Evolutionary conservation across 1,140 invertebrate species (phyloP).

Genomic region (Neuroterus valhalla): DNA sequence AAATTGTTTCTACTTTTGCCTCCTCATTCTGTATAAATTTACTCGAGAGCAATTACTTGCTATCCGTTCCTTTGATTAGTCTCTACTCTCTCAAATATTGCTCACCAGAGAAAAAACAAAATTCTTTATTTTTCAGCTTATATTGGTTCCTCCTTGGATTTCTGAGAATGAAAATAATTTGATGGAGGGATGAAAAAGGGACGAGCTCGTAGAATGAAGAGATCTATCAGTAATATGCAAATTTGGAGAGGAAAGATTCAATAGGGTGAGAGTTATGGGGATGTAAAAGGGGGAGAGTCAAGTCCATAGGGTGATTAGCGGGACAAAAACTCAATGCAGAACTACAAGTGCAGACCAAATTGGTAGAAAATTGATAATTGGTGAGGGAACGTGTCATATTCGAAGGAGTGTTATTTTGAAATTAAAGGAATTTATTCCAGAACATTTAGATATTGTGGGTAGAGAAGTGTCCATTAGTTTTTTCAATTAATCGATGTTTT

Average conservation of each 20-base stretch:
- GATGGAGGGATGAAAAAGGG: conserved; percentile 22
- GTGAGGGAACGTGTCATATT: too few species aligned
- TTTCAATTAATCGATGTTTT: too few species aligned
- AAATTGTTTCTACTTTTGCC: conserved; percentile 25
- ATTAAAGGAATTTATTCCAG: too few species aligned
- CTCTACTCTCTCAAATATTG: background rate
- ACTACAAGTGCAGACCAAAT: conserved; percentile 73
- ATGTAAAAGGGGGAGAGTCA: conserved; percentile 65
- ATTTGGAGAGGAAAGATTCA: conserved; percentile 60
- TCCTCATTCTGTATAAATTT: conserved; percentile 22
- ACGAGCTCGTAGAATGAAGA: conserved; percentile 56
- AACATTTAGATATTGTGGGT: too few species aligned
- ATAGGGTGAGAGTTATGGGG: conserved; percentile 64
- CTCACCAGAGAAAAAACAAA: too few species aligned
- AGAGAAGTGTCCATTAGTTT: too few species aligned
- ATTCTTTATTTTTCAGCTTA: conserved; percentile 8
- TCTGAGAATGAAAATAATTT: background rate
- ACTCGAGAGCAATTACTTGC: conserved; percentile 16
- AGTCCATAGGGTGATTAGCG: conserved; percentile 72
- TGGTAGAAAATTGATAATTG: conserved; percentile 75
- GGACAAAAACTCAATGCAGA: conserved; percentile 71
- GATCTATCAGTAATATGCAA: conserved; percentile 68
- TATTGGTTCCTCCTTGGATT: background rate
- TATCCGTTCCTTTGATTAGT: conserved; percentile 3
- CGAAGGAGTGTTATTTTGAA: too few species aligned